Evolutionary conservation across 2,113 vertebrate species (phyloP).

Genomic region (Pluvialis apricaria): DNA sequence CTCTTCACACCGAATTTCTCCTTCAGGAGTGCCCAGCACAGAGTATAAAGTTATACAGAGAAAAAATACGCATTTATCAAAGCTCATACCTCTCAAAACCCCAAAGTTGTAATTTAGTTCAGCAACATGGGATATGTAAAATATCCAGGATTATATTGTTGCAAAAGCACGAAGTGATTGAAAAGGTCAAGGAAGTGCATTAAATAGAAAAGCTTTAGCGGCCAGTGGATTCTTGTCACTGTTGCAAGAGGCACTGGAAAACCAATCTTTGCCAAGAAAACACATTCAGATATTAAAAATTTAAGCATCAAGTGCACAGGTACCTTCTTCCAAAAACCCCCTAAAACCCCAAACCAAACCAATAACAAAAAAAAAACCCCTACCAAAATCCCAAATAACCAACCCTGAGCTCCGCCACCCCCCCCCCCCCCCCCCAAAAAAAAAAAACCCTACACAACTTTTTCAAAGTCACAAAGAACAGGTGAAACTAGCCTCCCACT

Average conservation of each 20-base stretch:
- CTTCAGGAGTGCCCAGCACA: neutral
- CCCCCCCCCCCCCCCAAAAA: too few relatives aligned
- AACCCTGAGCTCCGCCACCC: too few relatives aligned
- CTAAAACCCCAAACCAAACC: neutral
- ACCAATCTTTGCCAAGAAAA: neutral
- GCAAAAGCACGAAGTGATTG: neutral
- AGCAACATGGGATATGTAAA: neutral
- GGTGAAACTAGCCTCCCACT: neutral
- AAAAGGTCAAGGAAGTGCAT: neutral
- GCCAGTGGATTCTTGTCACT: neutral
- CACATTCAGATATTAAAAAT: neutral
- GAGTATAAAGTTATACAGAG: neutral
- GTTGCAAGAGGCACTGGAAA: neutral
- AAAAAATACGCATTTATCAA: neutral
- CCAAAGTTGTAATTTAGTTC: neutral
- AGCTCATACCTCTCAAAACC: neutral
- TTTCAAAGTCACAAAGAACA: neutral
- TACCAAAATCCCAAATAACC: neutral
- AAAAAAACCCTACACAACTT: neutral
- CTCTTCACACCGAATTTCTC: slow-evolving; percentile 10
- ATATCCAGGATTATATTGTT: neutral
- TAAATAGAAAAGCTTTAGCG: neutral
- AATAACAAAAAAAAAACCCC: neutral
- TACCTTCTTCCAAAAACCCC: neutral
- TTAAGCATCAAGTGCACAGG: neutral